These are phyloP conservation scores for Frankliniella fusca DNA, from an alignment of 2,888 invertebrate genomes.

Conservation along the genomic window DNA sequence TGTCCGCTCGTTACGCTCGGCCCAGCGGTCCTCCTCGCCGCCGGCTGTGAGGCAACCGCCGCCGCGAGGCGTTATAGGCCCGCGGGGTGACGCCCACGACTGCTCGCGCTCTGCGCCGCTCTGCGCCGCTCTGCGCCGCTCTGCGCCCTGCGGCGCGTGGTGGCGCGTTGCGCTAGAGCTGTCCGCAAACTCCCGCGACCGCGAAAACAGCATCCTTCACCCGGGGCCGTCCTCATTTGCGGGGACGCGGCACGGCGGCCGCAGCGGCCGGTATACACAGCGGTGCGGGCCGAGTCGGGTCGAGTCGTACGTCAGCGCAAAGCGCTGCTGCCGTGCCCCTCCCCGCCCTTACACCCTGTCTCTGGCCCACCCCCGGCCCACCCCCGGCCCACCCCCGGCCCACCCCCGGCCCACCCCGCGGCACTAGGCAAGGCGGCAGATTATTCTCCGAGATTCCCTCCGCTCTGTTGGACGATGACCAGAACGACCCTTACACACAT, in stretches of 20 bases:
- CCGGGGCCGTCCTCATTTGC: background rate
- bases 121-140: no score
- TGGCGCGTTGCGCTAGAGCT: no score
- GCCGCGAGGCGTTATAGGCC: no score
- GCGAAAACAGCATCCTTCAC: background rate
- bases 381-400: background rate
- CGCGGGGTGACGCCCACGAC: no score
- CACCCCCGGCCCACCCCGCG: background rate
- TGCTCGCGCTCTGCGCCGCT: no score
- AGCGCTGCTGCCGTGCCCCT: background rate
- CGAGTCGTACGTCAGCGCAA: background rate
- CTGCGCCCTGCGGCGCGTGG: no score
- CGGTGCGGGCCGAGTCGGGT: background rate
- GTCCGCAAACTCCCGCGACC: no score
- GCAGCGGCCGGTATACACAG: background rate
- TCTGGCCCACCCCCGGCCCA: background rate
- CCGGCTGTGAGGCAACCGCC: no score
- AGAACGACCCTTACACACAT: slow-evolving; percentile 19
- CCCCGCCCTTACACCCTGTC: no score
- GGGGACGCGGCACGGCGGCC: no score
- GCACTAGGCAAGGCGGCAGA: background rate
- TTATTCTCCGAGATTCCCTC: background rate
- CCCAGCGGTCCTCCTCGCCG: no score
- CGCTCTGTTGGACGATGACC: slow-evolving; percentile 22
- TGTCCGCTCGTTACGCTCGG: no score